Conservation (phyloP, 2,797 vertebrate genomes). For the Hylomyscus alleni region DNA sequence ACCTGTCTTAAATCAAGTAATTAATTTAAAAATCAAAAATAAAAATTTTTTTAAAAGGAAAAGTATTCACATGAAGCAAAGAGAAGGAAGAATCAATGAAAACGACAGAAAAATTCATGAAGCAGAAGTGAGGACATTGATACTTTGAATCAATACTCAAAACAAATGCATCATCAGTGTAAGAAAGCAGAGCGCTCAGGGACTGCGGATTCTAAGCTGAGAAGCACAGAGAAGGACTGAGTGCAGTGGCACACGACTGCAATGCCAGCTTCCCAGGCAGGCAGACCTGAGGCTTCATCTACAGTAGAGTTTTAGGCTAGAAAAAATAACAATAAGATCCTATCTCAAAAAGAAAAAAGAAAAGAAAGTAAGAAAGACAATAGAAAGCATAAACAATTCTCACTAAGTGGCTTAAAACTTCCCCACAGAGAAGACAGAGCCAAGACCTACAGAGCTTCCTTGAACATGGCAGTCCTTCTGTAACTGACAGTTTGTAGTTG, state of each 20-base stretch:
- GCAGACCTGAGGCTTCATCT: neutral
- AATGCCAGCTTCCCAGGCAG: neutral
- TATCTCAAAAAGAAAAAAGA: neutral
- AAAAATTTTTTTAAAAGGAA: neutral
- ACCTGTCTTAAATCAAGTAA: neutral
- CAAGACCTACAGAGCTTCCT: neutral
- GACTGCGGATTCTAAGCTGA: neutral
- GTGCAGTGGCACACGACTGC: neutral
- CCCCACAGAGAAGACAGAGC: conserved; percentile 11
- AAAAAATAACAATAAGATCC: neutral
- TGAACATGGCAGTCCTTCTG: neutral
- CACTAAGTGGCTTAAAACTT: conserved; percentile 18
- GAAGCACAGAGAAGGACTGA: neutral
- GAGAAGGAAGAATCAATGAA: conserved; percentile 14
- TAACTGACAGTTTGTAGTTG: neutral
- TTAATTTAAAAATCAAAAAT: neutral
- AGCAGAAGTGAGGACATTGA: neutral
- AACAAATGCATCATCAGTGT: neutral
- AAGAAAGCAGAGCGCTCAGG: neutral
- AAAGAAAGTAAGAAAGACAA: neutral
- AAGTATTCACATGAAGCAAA: conserved; percentile 32
- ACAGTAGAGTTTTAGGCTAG: too few species aligned
- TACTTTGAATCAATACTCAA: conserved; percentile 39
- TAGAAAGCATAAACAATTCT: neutral
- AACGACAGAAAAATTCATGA: neutral